Evolutionary conservation across 2,888 invertebrate genomes (phyloP).

Genomic region (Branchellion lobata): DNA sequence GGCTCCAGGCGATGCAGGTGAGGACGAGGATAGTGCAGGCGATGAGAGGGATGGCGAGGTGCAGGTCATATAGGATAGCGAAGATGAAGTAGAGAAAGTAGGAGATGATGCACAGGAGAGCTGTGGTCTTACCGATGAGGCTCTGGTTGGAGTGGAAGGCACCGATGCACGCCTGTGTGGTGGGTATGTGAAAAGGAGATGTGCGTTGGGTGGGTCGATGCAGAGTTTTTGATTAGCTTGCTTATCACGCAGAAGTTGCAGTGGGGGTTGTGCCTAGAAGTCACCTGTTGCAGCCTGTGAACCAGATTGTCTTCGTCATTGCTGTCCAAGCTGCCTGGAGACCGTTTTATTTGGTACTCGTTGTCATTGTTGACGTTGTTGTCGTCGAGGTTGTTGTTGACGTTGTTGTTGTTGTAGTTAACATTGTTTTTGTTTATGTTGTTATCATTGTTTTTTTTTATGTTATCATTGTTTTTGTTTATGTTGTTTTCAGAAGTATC

Average conservation of each 20-base stretch:
- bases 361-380: background rate
- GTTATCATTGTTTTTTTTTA: no score
- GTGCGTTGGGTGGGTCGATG: no score
- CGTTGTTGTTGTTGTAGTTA: background rate
- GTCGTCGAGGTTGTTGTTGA: background rate
- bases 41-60: slow-evolving; percentile 48
- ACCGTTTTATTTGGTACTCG: background rate
- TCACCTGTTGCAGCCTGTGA: background rate
- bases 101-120: slow-evolving; percentile 39
- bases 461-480: no score
- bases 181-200: no score
- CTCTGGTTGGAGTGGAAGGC: slow-evolving; percentile 24
- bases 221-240: no score
- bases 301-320: background rate
- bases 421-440: no score
- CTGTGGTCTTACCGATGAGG: slow-evolving; percentile 27
- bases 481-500: no score
- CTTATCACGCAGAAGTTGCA: no score
- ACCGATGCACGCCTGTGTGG: slow-evolving; percentile 7
- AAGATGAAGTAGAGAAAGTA: slow-evolving; percentile 51
- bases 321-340: no score
- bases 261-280: no score
- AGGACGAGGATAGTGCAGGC: slow-evolving; percentile 47
- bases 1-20: slow-evolving; percentile 37
- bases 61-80: slow-evolving; percentile 48